Conservation (phyloP, 1,140 invertebrate species). For the Dreissena polymorpha region DNA sequence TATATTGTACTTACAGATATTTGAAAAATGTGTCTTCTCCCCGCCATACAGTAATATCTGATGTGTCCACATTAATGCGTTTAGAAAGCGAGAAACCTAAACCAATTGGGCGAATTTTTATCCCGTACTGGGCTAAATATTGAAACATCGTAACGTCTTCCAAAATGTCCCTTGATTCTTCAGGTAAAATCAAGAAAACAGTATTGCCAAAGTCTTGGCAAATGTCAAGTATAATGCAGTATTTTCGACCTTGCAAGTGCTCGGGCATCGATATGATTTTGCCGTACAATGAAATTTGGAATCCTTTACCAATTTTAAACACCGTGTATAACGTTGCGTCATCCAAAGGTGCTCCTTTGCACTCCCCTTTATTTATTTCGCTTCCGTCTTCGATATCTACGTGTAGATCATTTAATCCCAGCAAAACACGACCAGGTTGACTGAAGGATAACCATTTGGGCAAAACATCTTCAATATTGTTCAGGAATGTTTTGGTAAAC, state of each 20-base stretch:
- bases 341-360: conserved; percentile 20
- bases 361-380: conserved; percentile 8
- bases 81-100: conserved; percentile 29
- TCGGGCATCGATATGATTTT: not conserved
- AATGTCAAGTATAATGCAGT: conserved; percentile 32
- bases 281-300: conserved; percentile 2
- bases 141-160: not conserved
- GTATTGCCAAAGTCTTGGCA: conserved; percentile 2
- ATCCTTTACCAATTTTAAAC: conserved; percentile 14
- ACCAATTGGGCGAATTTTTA: conserved; percentile 21
- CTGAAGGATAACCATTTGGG: conserved; percentile 17
- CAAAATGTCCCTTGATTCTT: conserved; percentile 6
- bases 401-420: not conserved
- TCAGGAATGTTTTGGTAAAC: conserved; percentile 16
- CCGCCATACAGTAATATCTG: not conserved
- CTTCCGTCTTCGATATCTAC: conserved; percentile 9
- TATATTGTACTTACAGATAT: conserved; percentile 50
- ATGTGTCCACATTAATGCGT: not conserved
- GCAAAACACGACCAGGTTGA: not conserved
- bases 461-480: not conserved
- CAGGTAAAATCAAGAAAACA: conserved; percentile 29
- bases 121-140: not conserved
- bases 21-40: conserved; percentile 31
- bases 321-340: conserved; percentile 20
- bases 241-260: not conserved